phyloP scores from a whole-genome alignment of 1,140 invertebrate genomes.

The Papilio dardanus region DNA sequence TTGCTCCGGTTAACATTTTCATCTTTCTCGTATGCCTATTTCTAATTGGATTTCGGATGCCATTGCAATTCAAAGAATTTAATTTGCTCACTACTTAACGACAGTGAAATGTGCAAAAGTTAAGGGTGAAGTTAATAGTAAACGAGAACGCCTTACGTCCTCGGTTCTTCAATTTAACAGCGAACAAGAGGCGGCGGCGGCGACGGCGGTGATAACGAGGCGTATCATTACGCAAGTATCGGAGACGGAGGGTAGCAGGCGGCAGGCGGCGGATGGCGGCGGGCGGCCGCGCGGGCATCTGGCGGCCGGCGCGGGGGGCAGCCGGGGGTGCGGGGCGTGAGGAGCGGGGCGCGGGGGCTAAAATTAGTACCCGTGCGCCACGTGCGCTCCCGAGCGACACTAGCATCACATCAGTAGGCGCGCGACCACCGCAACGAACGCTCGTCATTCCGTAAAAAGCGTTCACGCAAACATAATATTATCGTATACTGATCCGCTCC shows the following conservation, averaged over 20 bases:
- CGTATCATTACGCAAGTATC: slow-evolving; percentile 70
- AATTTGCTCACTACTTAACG: neutral
- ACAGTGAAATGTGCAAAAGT: neutral
- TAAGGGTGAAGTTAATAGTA: slow-evolving; percentile 10
- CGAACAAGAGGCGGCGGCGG: slow-evolving; percentile 37
- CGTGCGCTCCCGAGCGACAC: slow-evolving; percentile 64
- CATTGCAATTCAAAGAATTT: neutral
- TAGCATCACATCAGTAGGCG: slow-evolving; percentile 74
- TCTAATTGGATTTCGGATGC: neutral
- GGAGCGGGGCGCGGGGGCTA: slow-evolving; percentile 74
- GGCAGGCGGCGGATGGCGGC: slow-evolving; percentile 57
- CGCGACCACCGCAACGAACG: slow-evolving; percentile 62
- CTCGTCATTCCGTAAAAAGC: slow-evolving; percentile 49
- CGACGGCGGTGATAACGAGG: slow-evolving; percentile 66
- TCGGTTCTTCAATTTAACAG: slow-evolving; percentile 28
- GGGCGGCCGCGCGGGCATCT: slow-evolving; percentile 64
- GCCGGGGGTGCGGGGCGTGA: slow-evolving; percentile 56
- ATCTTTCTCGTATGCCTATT: neutral
- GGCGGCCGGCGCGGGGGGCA: slow-evolving; percentile 67
- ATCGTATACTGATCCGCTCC: slow-evolving; percentile 55
- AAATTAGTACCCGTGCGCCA: slow-evolving; percentile 77
- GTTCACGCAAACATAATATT: slow-evolving; percentile 57
- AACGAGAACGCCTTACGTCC: slow-evolving; percentile 21
- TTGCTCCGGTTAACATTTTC: too few species aligned
- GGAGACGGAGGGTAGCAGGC: slow-evolving; percentile 61